Percentiles rank a stretch among this genome's conserved stretches.
Evolutionary conservation across 2,113 vertebrate genomes (phyloP).

Genomic region (Pluvialis apricaria): DNA sequence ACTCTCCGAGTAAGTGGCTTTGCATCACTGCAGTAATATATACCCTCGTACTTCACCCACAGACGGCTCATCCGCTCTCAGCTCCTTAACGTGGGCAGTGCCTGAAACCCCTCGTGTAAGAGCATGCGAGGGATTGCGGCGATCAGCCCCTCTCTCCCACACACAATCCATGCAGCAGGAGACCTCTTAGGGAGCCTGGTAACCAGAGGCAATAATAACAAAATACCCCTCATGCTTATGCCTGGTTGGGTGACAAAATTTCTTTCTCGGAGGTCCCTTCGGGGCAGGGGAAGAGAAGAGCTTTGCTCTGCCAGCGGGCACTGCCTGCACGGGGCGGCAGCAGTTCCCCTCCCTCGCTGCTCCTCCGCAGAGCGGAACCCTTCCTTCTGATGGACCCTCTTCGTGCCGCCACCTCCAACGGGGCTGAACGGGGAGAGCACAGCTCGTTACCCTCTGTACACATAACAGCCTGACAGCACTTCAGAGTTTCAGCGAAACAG

Average conservation of each 20-base stretch:
- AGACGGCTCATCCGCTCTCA: background rate
- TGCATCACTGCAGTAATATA: background rate
- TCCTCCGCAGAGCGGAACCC: background rate
- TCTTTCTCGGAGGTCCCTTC: background rate
- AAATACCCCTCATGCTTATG: background rate
- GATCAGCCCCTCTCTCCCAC: background rate
- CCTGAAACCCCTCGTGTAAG: background rate
- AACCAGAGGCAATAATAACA: background rate
- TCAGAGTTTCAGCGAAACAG: background rate
- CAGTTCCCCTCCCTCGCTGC: fast-evolving
- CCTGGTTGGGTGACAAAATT: background rate
- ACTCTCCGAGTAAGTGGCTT: background rate
- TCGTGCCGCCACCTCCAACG: fast-evolving
- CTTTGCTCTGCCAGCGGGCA: background rate
- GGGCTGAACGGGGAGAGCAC: background rate
- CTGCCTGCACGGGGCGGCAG: background rate
- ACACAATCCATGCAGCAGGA: background rate
- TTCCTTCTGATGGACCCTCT: background rate
- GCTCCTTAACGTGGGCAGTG: background rate
- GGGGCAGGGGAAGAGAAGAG: background rate
- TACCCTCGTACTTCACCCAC: background rate
- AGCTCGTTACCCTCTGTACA: background rate
- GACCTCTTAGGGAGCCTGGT: background rate
- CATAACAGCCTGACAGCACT: background rate
- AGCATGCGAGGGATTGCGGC: background rate